Evolutionary conservation across 2,888 invertebrate species (phyloP).

Genomic region (Crematogaster levior): DNA sequence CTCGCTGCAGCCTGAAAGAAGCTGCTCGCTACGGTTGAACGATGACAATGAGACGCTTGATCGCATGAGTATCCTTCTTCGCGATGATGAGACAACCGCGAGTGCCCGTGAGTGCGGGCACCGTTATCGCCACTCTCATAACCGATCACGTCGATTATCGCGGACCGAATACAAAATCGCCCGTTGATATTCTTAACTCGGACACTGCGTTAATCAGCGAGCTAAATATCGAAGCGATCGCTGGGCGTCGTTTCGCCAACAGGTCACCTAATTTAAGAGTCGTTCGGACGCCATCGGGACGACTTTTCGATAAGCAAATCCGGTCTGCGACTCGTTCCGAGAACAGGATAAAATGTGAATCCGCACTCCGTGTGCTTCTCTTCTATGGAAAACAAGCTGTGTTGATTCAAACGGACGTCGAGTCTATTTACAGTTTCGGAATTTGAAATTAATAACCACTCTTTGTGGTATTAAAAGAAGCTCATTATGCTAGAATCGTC

Average conservation of each 20-base stretch:
- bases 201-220: constrained; percentile 7
- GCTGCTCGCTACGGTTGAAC: constrained; percentile 45
- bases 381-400: background rate
- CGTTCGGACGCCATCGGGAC: background rate
- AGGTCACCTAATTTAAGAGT: constrained; percentile 30
- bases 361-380: background rate
- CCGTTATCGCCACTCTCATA: constrained; percentile 49
- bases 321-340: constrained; percentile 12
- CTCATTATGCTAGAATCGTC: background rate
- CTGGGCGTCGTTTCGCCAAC: background rate
- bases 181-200: constrained; percentile 67
- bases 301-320: constrained; percentile 31
- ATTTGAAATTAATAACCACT: background rate
- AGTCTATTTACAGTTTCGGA: constrained; percentile 1
- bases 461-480: background rate
- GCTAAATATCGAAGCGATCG: background rate
- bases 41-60: constrained; percentile 59
- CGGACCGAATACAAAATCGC: constrained; percentile 43
- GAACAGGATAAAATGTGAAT: constrained; percentile 15
- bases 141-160: constrained; percentile 20
- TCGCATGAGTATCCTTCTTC: constrained; percentile 28
- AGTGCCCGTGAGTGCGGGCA: constrained; percentile 10
- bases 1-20: constrained; percentile 6
- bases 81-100: constrained; percentile 20
- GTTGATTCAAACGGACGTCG: background rate